phyloP scores from a whole-genome alignment of 2,113 vertebrate species.

The Megalops atlanticus region DNA sequence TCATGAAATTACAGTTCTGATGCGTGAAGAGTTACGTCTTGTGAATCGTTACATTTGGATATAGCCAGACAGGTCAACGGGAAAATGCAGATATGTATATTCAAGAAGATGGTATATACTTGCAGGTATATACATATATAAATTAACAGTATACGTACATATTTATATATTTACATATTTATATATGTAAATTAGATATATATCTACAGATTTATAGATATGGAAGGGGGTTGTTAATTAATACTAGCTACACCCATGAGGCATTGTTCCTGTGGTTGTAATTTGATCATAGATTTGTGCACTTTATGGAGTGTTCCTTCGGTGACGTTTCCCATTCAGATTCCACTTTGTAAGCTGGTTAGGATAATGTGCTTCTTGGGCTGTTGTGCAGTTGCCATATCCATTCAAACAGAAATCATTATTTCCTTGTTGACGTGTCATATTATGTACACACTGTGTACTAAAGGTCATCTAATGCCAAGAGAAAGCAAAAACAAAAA shows the following conservation, averaged over 20 bases:
- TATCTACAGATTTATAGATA: background rate
- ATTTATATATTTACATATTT: background rate
- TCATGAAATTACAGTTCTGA: background rate
- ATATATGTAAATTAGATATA: background rate
- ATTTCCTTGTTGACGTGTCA: background rate
- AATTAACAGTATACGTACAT: no score
- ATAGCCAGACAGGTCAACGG: background rate
- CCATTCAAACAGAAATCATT: background rate
- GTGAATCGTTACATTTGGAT: background rate
- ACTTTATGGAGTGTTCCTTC: constrained; percentile 25
- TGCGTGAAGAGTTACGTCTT: background rate
- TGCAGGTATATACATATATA: no score
- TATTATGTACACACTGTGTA: background rate
- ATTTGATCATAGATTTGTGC: constrained; percentile 12
- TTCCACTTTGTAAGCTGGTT: background rate
- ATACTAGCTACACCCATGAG: constrained; percentile 26
- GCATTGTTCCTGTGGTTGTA: background rate
- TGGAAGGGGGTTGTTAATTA: constrained; percentile 15
- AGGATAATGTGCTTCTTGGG: constrained; percentile 15
- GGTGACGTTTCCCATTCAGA: background rate
- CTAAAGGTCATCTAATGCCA: constrained; percentile 18
- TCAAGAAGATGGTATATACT: no score
- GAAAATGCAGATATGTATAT: constrained; percentile 1
- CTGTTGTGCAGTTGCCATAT: background rate
- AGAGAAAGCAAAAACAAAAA: constrained; percentile 24